Percentiles rank a stretch among this genome's conserved stretches.
phyloP scores from a whole-genome alignment of 2,888 invertebrate genomes.

The Lymantria dispar region DNA sequence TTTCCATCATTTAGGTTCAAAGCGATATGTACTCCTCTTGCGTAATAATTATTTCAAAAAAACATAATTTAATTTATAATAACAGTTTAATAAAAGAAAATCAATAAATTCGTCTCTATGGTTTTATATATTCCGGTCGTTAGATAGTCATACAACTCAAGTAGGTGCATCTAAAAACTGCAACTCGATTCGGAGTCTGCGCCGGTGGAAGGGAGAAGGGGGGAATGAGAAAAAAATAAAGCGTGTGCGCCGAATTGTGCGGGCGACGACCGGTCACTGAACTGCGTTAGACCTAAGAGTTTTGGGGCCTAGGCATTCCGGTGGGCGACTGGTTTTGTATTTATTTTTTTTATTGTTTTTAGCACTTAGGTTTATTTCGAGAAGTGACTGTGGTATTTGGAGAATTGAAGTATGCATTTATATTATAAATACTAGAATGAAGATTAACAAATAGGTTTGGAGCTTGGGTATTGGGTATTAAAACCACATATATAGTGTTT shows the following conservation, averaged over 20 bases:
- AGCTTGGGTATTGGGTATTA: not conserved
- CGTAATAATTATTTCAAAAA: too few species aligned
- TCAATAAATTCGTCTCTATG: slow-evolving; percentile 38
- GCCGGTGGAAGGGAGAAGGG: slow-evolving; percentile 23
- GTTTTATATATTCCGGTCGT: slow-evolving; percentile 50
- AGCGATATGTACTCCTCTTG: too few species aligned
- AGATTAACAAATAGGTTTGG: not conserved
- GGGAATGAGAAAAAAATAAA: slow-evolving; percentile 44
- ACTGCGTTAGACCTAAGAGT: slow-evolving; percentile 52
- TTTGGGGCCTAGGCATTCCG: slow-evolving; percentile 44
- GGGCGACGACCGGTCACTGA: slow-evolving; percentile 77
- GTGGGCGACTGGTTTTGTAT: slow-evolving; percentile 24
- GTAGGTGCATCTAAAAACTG: slow-evolving; percentile 82
- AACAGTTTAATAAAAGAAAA: too few species aligned
- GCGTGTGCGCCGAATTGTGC: slow-evolving; percentile 59
- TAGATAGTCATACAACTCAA: slow-evolving; percentile 77
- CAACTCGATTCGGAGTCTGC: slow-evolving; percentile 71
- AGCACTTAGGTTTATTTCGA: slow-evolving; percentile 8
- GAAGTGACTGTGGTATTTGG: slow-evolving; percentile 6
- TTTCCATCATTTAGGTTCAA: too few species aligned
- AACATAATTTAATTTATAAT: too few species aligned
- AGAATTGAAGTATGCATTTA: not conserved
- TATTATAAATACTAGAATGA: slow-evolving; percentile 1
- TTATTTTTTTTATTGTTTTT: slow-evolving; percentile 7
- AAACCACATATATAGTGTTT: too few species aligned